These are phyloP conservation scores for Pterostichus niger DNA, from an alignment of 2,888 invertebrate genomes.

Conservation along the genomic window DNA sequence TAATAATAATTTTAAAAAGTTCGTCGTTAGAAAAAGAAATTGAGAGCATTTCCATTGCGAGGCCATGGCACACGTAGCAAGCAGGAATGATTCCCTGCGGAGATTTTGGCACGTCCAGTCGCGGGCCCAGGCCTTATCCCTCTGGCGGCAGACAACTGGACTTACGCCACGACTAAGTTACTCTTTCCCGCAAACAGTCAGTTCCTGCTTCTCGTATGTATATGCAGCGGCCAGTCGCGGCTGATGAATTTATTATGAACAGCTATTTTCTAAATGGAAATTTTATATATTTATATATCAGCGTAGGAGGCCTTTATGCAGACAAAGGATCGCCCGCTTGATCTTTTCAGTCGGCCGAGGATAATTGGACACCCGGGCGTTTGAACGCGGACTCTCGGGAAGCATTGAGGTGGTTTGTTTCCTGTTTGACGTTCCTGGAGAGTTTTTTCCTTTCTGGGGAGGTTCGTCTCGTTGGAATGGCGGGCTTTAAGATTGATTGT, in stretches of 20 bases:
- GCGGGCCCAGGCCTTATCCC: conserved; percentile 69
- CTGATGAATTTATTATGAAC: conserved; percentile 76
- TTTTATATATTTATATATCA: conserved; percentile 76
- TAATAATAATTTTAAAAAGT: background rate
- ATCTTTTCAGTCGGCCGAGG: conserved; percentile 71
- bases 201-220: conserved; percentile 26
- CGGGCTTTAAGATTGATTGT: conserved; percentile 40
- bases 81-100: conserved; percentile 75
- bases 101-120: conserved; percentile 77
- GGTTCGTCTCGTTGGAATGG: background rate
- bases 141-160: conserved; percentile 67
- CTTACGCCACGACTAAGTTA: conserved; percentile 66
- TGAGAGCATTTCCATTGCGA: conserved; percentile 68
- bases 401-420: conserved; percentile 44
- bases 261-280: conserved; percentile 77
- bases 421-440: conserved; percentile 4
- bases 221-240: conserved; percentile 72
- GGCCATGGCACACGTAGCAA: background rate
- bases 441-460: background rate
- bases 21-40: conserved; percentile 67
- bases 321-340: conserved; percentile 66
- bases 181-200: background rate
- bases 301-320: conserved; percentile 59
- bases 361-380: conserved; percentile 71
- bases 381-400: conserved; percentile 26